These are phyloP conservation scores for Sericinus montela DNA, from an alignment of 2,888 invertebrate species.

Conservation along the genomic window DNA sequence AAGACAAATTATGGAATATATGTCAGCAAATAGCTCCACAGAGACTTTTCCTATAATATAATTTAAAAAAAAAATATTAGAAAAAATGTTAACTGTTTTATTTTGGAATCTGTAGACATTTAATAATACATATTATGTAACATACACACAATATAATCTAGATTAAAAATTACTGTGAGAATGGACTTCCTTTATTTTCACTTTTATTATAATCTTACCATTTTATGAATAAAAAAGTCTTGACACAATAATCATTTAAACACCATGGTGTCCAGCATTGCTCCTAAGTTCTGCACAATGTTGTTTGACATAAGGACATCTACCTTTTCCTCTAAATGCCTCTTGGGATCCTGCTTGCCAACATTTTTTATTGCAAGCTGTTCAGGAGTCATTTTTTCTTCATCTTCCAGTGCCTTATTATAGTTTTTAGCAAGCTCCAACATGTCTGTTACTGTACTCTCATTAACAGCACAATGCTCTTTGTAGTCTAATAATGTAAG, in stretches of 20 bases:
- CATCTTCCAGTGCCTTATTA: conserved; percentile 98
- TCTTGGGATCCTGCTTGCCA: conserved; percentile 98
- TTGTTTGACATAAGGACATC: conserved; percentile 98
- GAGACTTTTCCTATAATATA: conserved; percentile 39
- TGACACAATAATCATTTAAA: conserved; percentile 62
- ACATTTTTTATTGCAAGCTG: conserved; percentile 99
- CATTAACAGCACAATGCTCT: conserved; percentile 95
- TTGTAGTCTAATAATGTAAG: conserved; percentile 93
- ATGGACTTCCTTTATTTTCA: conserved; percentile 48
- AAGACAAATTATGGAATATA: conserved; percentile 43
- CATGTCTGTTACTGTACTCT: conserved; percentile 97
- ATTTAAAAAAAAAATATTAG: conserved; percentile 27
- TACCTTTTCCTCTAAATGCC: conserved; percentile 99
- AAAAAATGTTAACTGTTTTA: conserved; percentile 53
- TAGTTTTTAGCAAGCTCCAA: conserved; percentile 98
- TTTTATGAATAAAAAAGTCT: conserved; percentile 34
- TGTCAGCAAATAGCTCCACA: conserved; percentile 56
- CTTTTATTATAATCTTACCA: conserved; percentile 48
- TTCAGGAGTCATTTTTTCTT: conserved; percentile 99
- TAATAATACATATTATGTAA: conserved; percentile 49
- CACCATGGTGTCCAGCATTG: conserved; percentile 91
- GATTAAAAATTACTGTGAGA: conserved; percentile 37
- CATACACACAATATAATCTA: conserved; percentile 23
- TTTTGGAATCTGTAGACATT: conserved; percentile 49
- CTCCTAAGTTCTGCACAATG: conserved; percentile 98